These are phyloP conservation scores for Masticophis lateralis DNA, from an alignment of 2,797 vertebrate species.

Conservation along the genomic window DNA sequence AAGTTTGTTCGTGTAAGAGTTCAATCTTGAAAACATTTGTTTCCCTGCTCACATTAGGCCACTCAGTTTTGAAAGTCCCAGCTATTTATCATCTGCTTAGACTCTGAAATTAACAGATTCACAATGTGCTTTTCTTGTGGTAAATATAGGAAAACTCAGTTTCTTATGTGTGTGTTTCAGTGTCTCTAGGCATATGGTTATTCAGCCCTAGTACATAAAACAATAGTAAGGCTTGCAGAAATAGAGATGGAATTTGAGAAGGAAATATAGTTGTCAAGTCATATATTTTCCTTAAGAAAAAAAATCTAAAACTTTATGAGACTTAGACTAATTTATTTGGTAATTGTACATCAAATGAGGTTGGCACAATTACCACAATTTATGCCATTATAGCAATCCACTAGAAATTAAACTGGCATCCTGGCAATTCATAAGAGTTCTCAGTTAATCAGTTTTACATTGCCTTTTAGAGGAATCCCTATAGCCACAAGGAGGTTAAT, in stretches of 20 bases:
- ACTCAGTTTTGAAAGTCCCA: conserved; percentile 27
- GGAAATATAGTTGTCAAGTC: conserved; percentile 11
- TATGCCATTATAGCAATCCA: not conserved
- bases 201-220: not conserved
- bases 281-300: conserved; percentile 23
- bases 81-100: fast-evolving
- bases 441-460: not conserved
- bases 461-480: not conserved
- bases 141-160: conserved; percentile 3
- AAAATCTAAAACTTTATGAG: not conserved
- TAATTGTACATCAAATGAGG: not conserved
- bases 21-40: not conserved
- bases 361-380: not conserved
- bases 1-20: fast-evolving
- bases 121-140: not conserved
- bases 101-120: not conserved
- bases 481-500: not conserved
- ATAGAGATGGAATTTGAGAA: not conserved
- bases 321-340: not conserved
- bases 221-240: conserved; percentile 15
- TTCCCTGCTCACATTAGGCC: not conserved
- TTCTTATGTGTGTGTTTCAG: not conserved
- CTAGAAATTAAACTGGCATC: fast-evolving
- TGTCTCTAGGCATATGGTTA: not conserved
- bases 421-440: not conserved